Conservation (phyloP, 1,140 invertebrate genomes). For the Colletes gigas region DNA sequence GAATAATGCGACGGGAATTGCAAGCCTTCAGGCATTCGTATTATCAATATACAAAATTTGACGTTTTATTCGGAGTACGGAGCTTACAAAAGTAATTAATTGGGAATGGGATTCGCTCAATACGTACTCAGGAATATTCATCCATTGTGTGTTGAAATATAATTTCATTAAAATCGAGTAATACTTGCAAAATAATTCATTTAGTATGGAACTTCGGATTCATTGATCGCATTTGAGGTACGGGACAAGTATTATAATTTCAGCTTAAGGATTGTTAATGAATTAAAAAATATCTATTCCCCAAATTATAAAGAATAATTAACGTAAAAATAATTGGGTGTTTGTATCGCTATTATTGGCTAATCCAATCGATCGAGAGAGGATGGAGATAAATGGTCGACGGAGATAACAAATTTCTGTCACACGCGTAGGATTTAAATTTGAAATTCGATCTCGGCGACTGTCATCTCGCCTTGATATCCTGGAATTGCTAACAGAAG, state of each 20-base stretch:
- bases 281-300: too few species aligned
- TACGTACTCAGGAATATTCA: not conserved
- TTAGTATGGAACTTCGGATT: too few species aligned
- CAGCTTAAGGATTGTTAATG: too few species aligned
- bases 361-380: too few species aligned
- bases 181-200: not conserved
- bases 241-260: too few species aligned
- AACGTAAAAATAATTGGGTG: too few species aligned
- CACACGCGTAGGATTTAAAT: slow-evolving; percentile 7
- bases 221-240: too few species aligned
- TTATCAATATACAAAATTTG: slow-evolving; percentile 10
- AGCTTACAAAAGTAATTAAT: not conserved
- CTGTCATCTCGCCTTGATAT: slow-evolving; percentile 31
- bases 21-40: not conserved
- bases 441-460: not conserved
- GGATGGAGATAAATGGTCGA: too few species aligned
- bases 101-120: not conserved
- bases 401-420: too few species aligned
- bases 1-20: slow-evolving; percentile 29
- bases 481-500: slow-evolving; percentile 7
- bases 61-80: not conserved
- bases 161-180: not conserved
- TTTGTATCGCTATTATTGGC: too few species aligned
- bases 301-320: too few species aligned
- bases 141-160: not conserved